Base-by-base conservation (phyloP, 2,797 vertebrate species). In the Orestias chungarensis region DNA sequence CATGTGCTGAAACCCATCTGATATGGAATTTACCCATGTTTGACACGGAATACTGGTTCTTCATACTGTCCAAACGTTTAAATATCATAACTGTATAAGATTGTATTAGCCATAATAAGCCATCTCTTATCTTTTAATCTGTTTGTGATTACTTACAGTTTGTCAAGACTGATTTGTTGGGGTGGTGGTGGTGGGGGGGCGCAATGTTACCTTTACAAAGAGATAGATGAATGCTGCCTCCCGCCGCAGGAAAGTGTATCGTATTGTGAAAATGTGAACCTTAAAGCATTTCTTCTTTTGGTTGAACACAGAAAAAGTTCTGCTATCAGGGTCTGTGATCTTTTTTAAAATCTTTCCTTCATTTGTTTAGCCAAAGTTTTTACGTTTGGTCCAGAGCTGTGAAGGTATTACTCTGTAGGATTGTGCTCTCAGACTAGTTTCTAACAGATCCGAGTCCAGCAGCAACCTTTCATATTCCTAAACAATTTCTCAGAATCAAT, bases 301-400 rank as follows among this genome's bases (percentile, higher is more conserved):
- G 71, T 79, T 76, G 72, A 75, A 82, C 46, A 77, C 77, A 80
- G 10, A 67, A 80, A 80, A 84, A 52, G 72, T 86, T 85, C 59
- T 74, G 87, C 79, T 86, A 86, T 92, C 88, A 91, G 89, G 87
- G 86, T 91, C 79, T 82, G 70, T 52, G 73, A 83, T 83, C 85
- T 80, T 76, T 65, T 44, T 23, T 74, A 4, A 38, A 38, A 10
- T 74, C 76, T 76, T 11, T 42, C 25, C 25, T 62, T 62, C 14
- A 75, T 43, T 61, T 79, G 74, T 84, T 76, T 70, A 72, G 76
- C 87, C 75, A 89, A 89, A 86, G 83, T 83, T 85, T 84, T 50
- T 52, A 62, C 42, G 72, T 65, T 83, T 78, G 70, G 68, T 85
- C 67, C 72, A 71, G 73, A 88, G 85, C 79, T 85, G 77, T 79